A percentile compares a stretch with the other conserved stretches of the same genome.
Evolutionary conservation across 2,797 vertebrate genomes (phyloP).

Genomic region (Microhierax caerulescens): DNA sequence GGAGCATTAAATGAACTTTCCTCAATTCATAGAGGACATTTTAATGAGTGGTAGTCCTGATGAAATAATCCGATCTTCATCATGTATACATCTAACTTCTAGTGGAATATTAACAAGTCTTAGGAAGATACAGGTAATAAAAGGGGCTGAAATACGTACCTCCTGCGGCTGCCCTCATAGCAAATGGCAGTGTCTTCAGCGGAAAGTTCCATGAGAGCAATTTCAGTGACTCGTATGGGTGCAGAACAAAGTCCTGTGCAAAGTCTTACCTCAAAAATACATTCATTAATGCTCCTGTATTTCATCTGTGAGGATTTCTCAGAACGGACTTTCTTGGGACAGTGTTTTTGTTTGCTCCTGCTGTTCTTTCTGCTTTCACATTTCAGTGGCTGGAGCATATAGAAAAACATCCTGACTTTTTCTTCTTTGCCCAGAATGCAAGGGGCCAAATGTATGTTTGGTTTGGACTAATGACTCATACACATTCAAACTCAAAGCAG

Average conservation of each 20-base stretch:
- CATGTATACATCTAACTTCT: neutral
- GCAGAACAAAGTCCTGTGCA: neutral
- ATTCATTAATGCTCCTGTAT: neutral
- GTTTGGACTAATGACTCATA: neutral
- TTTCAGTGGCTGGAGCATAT: neutral
- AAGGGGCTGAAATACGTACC: neutral
- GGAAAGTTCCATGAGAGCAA: neutral
- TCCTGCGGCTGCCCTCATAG: accelerated
- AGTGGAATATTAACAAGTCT: neutral
- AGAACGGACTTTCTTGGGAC: neutral
- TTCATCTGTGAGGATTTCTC: neutral
- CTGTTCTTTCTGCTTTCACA: neutral
- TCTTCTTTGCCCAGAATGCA: accelerated
- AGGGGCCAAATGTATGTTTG: neutral
- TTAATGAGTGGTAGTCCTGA: neutral
- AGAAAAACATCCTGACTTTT: neutral
- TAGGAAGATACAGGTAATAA: neutral
- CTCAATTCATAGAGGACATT: neutral
- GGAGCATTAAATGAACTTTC: neutral
- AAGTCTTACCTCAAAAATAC: neutral
- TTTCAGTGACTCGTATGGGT: neutral
- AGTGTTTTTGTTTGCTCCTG: neutral
- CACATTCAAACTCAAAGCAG: neutral
- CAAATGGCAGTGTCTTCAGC: neutral
- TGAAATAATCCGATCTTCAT: neutral